Base-by-base conservation (phyloP, 2,888 invertebrate genomes). In the Spicauda simplicius region DNA sequence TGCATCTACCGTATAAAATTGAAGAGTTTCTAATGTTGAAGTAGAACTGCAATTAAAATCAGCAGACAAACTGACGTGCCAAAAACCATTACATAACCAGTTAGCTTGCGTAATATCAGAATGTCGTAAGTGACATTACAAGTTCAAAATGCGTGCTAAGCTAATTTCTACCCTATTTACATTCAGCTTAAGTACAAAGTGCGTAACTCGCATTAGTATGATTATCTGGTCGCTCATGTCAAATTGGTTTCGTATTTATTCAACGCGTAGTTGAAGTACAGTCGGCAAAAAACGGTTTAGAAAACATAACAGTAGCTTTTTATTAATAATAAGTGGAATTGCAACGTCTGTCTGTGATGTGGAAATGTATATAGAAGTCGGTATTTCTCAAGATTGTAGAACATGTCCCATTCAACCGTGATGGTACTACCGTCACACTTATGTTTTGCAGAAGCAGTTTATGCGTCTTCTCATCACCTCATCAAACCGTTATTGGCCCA, bases 201-300 rank as follows among this genome's bases (percentile, higher is more conserved):
- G 50, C 33, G 66, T 61, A 66, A 66, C 20, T 30, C 8, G 25
- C 60, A 61, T 66, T 61, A 60, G 66, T 66, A 66, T 69, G 68
- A 68, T 69, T 71, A 71, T 71, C 62, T 64, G 68, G 58, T 55
- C 45, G 54, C 68, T 68, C 71, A 69, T 72, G 69, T 70, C 69
- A 67, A 69, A 72, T 72, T 70, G 70, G 70, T 72, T 72, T 69
- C 67, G 72, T 70, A 72, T 72, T 70, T 71, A 68, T 66, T 70
- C 64, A 64, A 64, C 64, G 63, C 64, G 62, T 65, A 66, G 55
- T 60, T 62, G 52, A 55, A 20, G 37, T 67, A 72, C 11, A 48
- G 70, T 58, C 59, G 55, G 70, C 37, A 72, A 63, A 69, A 63
- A 55, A 64, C 18, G 0, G n/a, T 16, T 61, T 18, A 62, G 11